Base-by-base conservation (phyloP, 2,797 vertebrate species). In the Austrolebias charrua region DNA sequence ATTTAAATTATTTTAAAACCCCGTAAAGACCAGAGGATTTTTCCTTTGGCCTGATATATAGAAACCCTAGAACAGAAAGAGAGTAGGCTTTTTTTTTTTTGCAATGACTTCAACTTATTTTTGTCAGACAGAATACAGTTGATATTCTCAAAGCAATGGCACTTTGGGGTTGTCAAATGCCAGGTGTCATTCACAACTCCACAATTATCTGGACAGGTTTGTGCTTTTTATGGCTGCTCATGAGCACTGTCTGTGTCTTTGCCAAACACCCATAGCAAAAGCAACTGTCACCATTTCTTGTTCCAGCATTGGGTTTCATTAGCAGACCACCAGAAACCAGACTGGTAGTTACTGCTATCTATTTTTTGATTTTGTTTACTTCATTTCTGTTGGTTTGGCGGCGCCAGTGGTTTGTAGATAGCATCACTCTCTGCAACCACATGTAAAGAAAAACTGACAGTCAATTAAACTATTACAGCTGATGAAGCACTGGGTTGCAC, bases 401-500 rank as follows among this genome's bases (percentile, higher is more conserved):
- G 91, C 86, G 88, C 89, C 91, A 58, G 79, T 66, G 82, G 79
- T 85, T 83, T 75, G 45, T n/a, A 65, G 92, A 94, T 93, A 91
- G 73, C 52, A 85, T 92, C 89, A 3, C 58, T 64, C 8, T 5
- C 71, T 56, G 63, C 24, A 68, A 82, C 90, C 92, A 92, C 92
- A 92, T 89, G 85, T 92, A 90, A 73, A 85, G 82, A 69, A 90
- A 80, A 85, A 82, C 15, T 72, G 71, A 83, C 85, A 86, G 73
- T 76, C 82, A 90, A 91, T 93, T 91, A 92, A 56, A 78, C 67
- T 73, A 91, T 90, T 91, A 85, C 59, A 58, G 52, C 77, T 75
- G 76, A 84, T 75, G 79, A 70, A 75, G 47, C 48, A 49, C 60
- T 64, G 50, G 29, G 65, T 78, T 81, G 84, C 73, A 79, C 20